Evolutionary conservation across 2,888 invertebrate species (phyloP), one percentile per base, ranked within the genome.

Genomic region (Marasmarcha lunaedactyla): DNA sequence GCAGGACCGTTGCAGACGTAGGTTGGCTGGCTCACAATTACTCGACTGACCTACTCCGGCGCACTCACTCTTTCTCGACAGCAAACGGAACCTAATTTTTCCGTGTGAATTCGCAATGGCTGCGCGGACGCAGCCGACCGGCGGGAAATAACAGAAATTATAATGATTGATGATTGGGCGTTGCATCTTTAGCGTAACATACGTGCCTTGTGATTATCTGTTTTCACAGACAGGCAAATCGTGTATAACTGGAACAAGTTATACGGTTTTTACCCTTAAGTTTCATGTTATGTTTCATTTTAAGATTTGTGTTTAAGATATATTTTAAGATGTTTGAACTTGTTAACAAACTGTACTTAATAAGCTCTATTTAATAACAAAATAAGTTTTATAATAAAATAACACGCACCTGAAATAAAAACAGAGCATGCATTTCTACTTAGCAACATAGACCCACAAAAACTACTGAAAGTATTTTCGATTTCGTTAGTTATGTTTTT

Each of bases 61-160:
- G 68, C 63, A 70, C 74, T 81, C 71, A 84, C 85, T 86, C 85
- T 85, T 85, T 85, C 85, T 85, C 77, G 73, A 69, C 70, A 62
- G 71, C 77, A 77, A 78, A 67, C 71, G 76, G 71, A 77, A 84
- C 81, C 84, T 81, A 79, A 79, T 83, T 84, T 74, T 74, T 69
- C 65, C 71, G 70, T 71, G 71, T 71, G 71, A 73, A 76, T 73
- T 72, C 59, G 67, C 68, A 68, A 69, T 70, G 63, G 30, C 30
- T 30, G 11, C 30, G 30, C 30, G 30, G n/a, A 11, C 30, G 30
- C 30, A 30, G 6, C 30, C n/a, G 30, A 30, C 6, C 30, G 12
- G 63, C 63, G 66, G 69, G 64, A 68, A 74, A 72, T 69, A 65
- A 70, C 61, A 59, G 59, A 62, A 56, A 71, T 66, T 59, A 63